Evolutionary conservation across 92 coral and sea anemone genomes (phyloP), one percentile per base, ranked within the genome.

Genomic region (Paramuricea clavata): DNA sequence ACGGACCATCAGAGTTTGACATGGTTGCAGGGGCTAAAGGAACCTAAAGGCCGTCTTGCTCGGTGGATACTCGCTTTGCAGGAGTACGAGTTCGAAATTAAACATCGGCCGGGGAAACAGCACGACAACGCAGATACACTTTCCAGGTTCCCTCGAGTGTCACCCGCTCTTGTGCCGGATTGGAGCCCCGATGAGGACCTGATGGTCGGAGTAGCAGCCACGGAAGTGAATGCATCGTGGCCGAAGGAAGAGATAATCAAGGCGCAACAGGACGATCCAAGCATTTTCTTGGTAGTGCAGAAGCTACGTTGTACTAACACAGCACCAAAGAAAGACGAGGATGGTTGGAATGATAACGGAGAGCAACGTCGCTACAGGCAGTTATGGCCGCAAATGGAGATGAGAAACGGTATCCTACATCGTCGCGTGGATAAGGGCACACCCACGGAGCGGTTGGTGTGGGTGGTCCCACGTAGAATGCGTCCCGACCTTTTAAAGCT

Each of bases 1-100:
- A 39, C 80, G 0, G 80, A 74, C 61, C 80, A 74, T 19, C 80
- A 74, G 27, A 22, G 80, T 43, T 49, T 74, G 22, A 74, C 34
- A 17, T 74, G 80, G 77, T 27, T 74, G 35, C 80, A 74, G 17
- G 80, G 80, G 21, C 60, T 41, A 21, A 74, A 74, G 23, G 59
- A 17, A 47, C 80, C 80, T 5, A 74, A 74, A 27, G 60, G 80
- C 9, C 54, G 60, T 25, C 32, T 74, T 0, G 60, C 80, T 1
- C 52, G 80, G 19, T 74, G 52, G 77, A n/a, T 70, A 33, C 49
- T 70, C 1, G 27, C 49, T 28, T 19, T 70, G 28, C 77, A 70
- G 77, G 77, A 70, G 15, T 70, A 70, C 23, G 77, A 70, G 21
- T 70, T 70, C 13, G 47, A 12, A 22, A 36, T 70, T 13, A 36